Conservation (phyloP, 2,797 vertebrate genomes). For the Heteromormyrus szaboi region DNA sequence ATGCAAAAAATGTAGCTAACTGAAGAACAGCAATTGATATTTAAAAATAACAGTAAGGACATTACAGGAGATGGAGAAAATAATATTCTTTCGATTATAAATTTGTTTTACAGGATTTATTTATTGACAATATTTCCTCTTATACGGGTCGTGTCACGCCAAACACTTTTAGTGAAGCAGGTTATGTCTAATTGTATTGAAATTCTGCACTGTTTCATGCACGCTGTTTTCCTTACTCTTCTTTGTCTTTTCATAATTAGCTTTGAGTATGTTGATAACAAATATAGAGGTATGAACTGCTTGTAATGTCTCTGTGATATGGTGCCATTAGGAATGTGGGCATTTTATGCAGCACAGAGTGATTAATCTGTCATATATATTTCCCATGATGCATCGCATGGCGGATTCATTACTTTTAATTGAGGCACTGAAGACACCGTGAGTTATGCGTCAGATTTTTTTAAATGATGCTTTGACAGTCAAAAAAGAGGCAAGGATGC, state of each 20-base stretch:
- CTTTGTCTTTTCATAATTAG: not conserved
- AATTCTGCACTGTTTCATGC: not conserved
- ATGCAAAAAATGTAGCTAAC: not conserved
- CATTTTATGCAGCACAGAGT: not conserved
- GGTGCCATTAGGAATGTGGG: not conserved
- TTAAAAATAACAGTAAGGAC: not conserved
- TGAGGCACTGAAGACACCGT: not conserved
- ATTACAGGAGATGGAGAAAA: not conserved
- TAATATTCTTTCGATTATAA: not conserved
- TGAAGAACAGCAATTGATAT: not conserved
- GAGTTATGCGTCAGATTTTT: not conserved
- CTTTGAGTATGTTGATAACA: not conserved
- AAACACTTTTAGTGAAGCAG: not conserved
- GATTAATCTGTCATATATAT: not conserved
- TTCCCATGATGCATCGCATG: not conserved
- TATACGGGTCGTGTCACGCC: not conserved
- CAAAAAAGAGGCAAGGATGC: not conserved
- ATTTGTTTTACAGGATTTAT: not conserved
- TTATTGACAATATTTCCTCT: not conserved
- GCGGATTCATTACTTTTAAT: not conserved
- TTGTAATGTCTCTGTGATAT: not conserved
- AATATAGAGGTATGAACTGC: not conserved
- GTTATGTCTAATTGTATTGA: not conserved
- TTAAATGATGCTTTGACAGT: not conserved
- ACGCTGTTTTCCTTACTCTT: not conserved